Base-by-base conservation (phyloP, 2,113 vertebrate species). In the Ardeotis arabs region DNA sequence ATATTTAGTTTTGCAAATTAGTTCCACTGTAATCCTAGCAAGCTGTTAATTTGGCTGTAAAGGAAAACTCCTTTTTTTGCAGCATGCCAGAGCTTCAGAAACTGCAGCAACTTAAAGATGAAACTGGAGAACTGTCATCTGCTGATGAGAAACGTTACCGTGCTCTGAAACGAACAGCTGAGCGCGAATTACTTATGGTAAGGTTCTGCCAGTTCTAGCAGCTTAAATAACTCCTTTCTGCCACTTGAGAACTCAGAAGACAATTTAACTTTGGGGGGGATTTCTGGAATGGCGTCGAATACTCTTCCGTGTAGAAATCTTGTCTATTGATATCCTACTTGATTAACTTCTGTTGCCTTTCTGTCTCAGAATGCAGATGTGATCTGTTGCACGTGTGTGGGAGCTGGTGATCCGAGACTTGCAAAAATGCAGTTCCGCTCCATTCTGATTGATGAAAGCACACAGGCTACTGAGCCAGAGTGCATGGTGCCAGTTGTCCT, bases 361-460 rank as follows among this genome's bases (percentile, higher is more conserved):
- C 17, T 35, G 18, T 49, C 59, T 45, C 96, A 99, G 99, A 99
- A 99, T 0, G 99, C 99, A 0, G 99, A 99, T 9, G 99, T 99
- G 85, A 99, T 99, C 97, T 99, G 99, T 86, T 99, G 99, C 90
- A 99, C 99, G 0, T 99, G 99, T 24, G 99, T 99, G 49, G 99
- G 99, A 2, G 99, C 99, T 0, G 99, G 99, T 0, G 99, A 99
- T 37, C 99, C 99, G 2, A 97, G 99, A 7, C 98, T 99, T 27
- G 99, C 99, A 60, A 99, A 99, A 95, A 99, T 99, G 99, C 99
- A 99, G 95, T 99, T 99, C 95, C 99, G 99, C 50, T 99, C 99
- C 96, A 99, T 99, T 90, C 97, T 99, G 53, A 99, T 99, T 3
- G 99, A 99, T 14, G 99, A 99, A 80, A 99, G 99, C 98, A 99